Percentiles rank a stretch among this genome's conserved stretches.
Evolutionary conservation across 2,797 vertebrate genomes (phyloP).

Genomic region (Furcifer pardalis): DNA sequence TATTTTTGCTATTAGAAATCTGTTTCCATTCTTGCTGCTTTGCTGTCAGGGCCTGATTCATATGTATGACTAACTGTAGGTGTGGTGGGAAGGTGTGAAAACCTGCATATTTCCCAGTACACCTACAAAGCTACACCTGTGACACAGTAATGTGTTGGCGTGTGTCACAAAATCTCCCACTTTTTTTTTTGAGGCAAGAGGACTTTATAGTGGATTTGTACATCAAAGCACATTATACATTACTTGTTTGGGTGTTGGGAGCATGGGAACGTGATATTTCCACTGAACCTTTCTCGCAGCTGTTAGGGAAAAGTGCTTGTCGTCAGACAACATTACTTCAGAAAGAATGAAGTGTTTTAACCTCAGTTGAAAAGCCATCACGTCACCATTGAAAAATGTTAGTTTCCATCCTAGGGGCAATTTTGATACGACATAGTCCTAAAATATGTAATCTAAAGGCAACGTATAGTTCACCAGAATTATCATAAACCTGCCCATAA

Average conservation of each 20-base stretch:
- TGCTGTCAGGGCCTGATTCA: slow-evolving; percentile 1
- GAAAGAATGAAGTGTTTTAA: too few relatives aligned
- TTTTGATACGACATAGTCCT: too few relatives aligned
- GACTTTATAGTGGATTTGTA: background rate
- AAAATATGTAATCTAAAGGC: too few relatives aligned
- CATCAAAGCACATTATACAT: background rate
- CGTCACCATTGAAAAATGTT: background rate
- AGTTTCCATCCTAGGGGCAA: too few relatives aligned
- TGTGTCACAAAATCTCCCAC: too few relatives aligned
- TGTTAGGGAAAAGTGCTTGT: background rate
- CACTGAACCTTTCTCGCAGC: background rate
- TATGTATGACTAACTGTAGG: background rate
- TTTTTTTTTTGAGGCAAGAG: background rate
- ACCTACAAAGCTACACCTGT: background rate
- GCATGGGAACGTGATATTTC: background rate
- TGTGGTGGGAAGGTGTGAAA: background rate
- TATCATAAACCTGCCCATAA: too few relatives aligned
- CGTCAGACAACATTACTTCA: background rate
- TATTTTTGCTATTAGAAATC: background rate
- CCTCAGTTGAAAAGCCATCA: background rate
- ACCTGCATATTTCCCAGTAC: background rate
- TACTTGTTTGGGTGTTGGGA: background rate
- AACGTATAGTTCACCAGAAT: too few relatives aligned
- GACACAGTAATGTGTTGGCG: background rate
- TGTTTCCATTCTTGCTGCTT: slow-evolving; percentile 14